Evolutionary conservation across 2,113 vertebrate genomes (phyloP).

Genomic region (Nyctibius bracteatus): DNA sequence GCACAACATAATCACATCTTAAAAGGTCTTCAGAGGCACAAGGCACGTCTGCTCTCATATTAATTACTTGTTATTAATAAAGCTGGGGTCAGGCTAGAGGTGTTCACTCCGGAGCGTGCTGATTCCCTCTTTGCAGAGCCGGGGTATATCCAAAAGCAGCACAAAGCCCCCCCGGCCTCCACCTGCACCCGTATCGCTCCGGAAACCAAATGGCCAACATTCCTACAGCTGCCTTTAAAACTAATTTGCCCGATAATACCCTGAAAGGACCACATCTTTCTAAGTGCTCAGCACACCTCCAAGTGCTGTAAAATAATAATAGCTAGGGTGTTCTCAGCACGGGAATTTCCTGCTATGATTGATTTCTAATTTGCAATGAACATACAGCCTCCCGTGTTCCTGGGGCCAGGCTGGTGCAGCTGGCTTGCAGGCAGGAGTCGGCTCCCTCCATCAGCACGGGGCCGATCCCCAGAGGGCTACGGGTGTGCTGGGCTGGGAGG

Average conservation of each 20-base stretch:
- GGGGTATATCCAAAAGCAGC: neutral
- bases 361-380: conserved; percentile 45
- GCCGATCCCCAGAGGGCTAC: fast-evolving
- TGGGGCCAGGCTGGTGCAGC: neutral
- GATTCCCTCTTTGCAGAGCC: neutral
- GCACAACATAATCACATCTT: conserved; percentile 65
- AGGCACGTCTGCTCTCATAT: conserved; percentile 36
- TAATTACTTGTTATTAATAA: conserved; percentile 58
- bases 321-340: neutral
- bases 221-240: neutral
- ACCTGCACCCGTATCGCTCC: neutral
- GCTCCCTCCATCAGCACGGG: neutral
- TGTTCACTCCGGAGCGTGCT: fast-evolving
- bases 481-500: neutral
- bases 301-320: conserved; percentile 25
- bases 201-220: neutral
- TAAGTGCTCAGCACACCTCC: neutral
- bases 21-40: conserved; percentile 60
- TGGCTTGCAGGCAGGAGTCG: neutral
- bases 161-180: neutral
- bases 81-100: neutral
- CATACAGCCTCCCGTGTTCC: neutral
- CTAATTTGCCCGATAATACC: neutral
- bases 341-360: conserved; percentile 44
- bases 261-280: neutral